phyloP scores from a whole-genome alignment of 2,888 invertebrate species.

The Melieria omissa region DNA sequence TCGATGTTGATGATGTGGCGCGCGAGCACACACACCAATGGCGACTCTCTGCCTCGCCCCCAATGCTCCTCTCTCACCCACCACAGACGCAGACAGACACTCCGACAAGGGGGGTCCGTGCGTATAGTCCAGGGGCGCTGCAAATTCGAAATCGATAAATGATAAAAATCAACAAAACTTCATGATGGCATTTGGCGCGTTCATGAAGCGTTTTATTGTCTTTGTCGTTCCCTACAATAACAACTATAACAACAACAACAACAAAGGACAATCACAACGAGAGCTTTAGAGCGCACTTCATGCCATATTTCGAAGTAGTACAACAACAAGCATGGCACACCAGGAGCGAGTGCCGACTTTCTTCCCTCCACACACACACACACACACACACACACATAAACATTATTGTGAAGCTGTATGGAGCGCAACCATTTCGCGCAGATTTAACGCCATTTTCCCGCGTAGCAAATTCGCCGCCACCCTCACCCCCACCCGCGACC shows the following conservation, averaged over 20 bases:
- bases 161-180: constrained; percentile 64
- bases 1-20: constrained; percentile 4
- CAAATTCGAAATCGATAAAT: constrained; percentile 65
- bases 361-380: background rate
- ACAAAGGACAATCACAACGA: constrained; percentile 19
- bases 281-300: constrained; percentile 49
- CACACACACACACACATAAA: background rate
- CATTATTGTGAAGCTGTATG: background rate
- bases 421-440: constrained; percentile 11
- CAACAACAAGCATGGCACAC: background rate
- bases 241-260: constrained; percentile 2
- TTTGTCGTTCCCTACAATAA: constrained; percentile 31
- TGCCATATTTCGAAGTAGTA: background rate
- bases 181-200: constrained; percentile 43
- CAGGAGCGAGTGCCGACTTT: background rate
- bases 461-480: constrained; percentile 35
- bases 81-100: background rate
- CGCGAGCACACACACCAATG: background rate
- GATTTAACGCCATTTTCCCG: constrained; percentile 28
- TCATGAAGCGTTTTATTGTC: constrained; percentile 61
- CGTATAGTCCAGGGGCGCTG: constrained; percentile 44
- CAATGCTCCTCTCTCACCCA: too few species aligned
- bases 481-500: constrained; percentile 54
- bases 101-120: background rate
- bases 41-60: background rate